Percentiles rank a stretch among this genome's conserved stretches.
phyloP scores from a whole-genome alignment of 2,113 vertebrate genomes.

The Dromaius novaehollandiae region DNA sequence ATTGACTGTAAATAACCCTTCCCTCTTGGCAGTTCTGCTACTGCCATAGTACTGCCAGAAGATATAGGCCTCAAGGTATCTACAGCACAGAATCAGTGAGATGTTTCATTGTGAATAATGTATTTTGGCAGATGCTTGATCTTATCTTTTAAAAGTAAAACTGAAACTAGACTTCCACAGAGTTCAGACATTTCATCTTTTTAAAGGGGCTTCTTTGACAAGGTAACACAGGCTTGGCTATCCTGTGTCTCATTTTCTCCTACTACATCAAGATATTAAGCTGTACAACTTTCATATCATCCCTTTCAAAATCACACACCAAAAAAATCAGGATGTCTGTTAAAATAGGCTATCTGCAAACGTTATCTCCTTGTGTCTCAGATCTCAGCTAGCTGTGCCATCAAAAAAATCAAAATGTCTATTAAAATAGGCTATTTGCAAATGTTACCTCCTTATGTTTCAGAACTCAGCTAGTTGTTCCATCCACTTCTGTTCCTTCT shows the following conservation, averaged over 20 bases:
- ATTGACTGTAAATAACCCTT: slow-evolving; percentile 47
- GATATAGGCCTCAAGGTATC: slow-evolving; percentile 44
- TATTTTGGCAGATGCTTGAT: slow-evolving; percentile 60
- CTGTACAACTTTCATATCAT: background rate
- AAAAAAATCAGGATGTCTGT: background rate
- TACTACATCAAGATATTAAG: background rate
- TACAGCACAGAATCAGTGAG: background rate
- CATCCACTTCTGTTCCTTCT: background rate
- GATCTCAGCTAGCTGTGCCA: background rate
- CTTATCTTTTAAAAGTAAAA: slow-evolving; percentile 44
- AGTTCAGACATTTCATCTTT: slow-evolving; percentile 33
- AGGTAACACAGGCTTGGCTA: background rate
- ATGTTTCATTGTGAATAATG: slow-evolving; percentile 61
- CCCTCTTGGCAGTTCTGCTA: slow-evolving; percentile 18
- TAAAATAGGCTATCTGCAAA: background rate
- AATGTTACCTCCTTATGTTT: background rate
- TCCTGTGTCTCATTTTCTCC: background rate
- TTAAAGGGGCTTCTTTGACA: slow-evolving; percentile 29
- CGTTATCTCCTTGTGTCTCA: background rate
- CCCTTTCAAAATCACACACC: background rate
- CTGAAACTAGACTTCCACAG: slow-evolving; percentile 33
- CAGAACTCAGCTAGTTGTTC: background rate
- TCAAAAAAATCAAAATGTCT: background rate
- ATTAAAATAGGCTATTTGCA: background rate
- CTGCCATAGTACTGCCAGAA: slow-evolving; percentile 11